Base-by-base conservation (phyloP, 2,113 vertebrate genomes). In the Ailuropoda melanoleuca region DNA sequence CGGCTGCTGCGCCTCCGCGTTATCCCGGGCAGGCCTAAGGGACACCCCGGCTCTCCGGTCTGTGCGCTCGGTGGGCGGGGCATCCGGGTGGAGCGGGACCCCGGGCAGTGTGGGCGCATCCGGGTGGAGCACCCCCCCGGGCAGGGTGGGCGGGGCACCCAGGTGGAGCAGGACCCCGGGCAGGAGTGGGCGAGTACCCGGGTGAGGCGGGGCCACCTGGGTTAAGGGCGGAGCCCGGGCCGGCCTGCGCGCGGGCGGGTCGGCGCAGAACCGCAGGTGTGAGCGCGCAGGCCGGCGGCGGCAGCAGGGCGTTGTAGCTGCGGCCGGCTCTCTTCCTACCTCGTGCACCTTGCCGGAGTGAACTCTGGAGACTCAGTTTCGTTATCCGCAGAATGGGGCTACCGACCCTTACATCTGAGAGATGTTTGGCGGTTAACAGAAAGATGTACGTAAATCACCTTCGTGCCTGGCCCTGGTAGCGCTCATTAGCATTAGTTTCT, bases 211-310 rank as follows among this genome's bases (percentile, higher is more conserved):
- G 26, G 58, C 58, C 50, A 53, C 50, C 50, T 1, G 3, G 50
- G 50, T 53, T 15, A 15, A 15, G 50, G 50, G 50, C 50, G 50
- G 50, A 12, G 50, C 50, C 12, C 50, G 50, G 13, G 50, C 4
- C 50, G 50, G 50, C 50, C 37, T 26, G 58, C 2, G 23, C 60
- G 0, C 24, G 23, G 0, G 12, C 31, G 10, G n/a, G 68, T 29
- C 13, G 5, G 3, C 64, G 15, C n/a, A n/a, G n/a, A n/a, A n/a
- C n/a, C n/a, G n/a, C n/a, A n/a, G n/a, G n/a, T n/a, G n/a, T n/a
- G n/a, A n/a, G n/a, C 24, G 23, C 0, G 12, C 31, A 14, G n/a
- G 68, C n/a, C 13, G 5, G 3, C 64, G 15, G 58, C 15, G 0
- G 34, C 17, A 9, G 29, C 37, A 4, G 39, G 23, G 8, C 50